Evolutionary conservation across 2,113 vertebrate species (phyloP).

Genomic region (Istiophorus platypterus): DNA sequence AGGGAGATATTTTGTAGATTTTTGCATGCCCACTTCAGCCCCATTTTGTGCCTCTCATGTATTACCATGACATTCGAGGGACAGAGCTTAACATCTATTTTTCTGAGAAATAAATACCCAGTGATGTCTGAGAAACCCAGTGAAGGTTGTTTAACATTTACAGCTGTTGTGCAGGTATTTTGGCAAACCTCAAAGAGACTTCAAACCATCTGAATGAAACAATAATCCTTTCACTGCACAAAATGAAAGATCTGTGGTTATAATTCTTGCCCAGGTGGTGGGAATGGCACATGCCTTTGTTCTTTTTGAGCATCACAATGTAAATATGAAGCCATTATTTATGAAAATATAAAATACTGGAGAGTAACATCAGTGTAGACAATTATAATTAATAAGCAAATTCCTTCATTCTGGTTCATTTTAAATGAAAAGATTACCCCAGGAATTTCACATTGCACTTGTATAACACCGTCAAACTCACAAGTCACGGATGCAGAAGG

Average conservation of each 20-base stretch:
- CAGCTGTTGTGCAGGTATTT: neutral
- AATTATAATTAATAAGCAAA: too few species aligned
- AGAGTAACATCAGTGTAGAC: neutral
- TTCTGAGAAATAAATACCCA: neutral
- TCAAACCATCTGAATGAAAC: neutral
- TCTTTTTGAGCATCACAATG: neutral
- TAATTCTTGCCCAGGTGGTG: neutral
- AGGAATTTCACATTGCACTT: neutral
- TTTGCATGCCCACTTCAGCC: constrained; percentile 6
- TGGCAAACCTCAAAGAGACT: neutral
- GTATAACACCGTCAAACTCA: neutral
- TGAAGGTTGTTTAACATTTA: neutral
- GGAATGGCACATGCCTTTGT: neutral
- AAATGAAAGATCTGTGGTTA: neutral
- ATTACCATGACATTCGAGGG: neutral
- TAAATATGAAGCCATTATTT: neutral
- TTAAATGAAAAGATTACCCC: neutral
- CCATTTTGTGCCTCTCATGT: constrained; percentile 22
- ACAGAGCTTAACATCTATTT: neutral
- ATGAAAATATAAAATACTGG: neutral
- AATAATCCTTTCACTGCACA: neutral
- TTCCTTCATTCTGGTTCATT: too few species aligned
- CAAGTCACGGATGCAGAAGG: neutral
- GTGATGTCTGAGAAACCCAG: neutral
- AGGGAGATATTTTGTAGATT: constrained; percentile 42